Evolutionary conservation across 2,888 invertebrate species (phyloP).

Genomic region (Trichogramma evanescens): DNA sequence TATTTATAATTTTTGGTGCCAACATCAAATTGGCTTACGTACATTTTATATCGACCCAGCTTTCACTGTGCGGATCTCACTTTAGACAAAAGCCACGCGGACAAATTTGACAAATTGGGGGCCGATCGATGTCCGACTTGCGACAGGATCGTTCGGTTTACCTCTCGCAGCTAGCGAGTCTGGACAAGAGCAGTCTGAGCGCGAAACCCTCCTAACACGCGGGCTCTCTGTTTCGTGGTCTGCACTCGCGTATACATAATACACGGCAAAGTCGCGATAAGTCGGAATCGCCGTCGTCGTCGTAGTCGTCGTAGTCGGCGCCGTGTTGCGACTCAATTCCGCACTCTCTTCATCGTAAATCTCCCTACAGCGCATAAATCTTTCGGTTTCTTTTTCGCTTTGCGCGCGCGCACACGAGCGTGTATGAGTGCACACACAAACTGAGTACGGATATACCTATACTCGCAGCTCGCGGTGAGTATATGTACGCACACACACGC

Average conservation of each 20-base stretch:
- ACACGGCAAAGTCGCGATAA: conserved; percentile 43
- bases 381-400: conserved; percentile 19
- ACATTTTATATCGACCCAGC: no score
- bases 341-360: conserved; percentile 45
- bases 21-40: no score
- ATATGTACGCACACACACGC: not conserved
- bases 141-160: not conserved
- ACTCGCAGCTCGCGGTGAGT: no score
- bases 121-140: no score
- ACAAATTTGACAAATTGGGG: no score
- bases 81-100: no score
- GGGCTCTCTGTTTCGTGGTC: conserved; percentile 7
- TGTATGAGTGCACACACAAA: no score
- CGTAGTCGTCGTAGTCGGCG: conserved; percentile 27
- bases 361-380: conserved; percentile 43
- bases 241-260: conserved; percentile 31
- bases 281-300: conserved; percentile 34
- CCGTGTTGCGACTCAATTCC: conserved; percentile 48
- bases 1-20: no score
- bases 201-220: conserved; percentile 18
- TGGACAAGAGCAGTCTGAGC: conserved; percentile 3
- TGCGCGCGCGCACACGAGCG: not conserved
- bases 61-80: no score
- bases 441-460: no score
- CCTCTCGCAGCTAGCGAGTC: not conserved